A percentile compares a stretch with the other conserved stretches of the same genome.
phyloP scores from a whole-genome alignment of 2,113 vertebrate genomes.

The Nothocercus nigrocapillus region DNA sequence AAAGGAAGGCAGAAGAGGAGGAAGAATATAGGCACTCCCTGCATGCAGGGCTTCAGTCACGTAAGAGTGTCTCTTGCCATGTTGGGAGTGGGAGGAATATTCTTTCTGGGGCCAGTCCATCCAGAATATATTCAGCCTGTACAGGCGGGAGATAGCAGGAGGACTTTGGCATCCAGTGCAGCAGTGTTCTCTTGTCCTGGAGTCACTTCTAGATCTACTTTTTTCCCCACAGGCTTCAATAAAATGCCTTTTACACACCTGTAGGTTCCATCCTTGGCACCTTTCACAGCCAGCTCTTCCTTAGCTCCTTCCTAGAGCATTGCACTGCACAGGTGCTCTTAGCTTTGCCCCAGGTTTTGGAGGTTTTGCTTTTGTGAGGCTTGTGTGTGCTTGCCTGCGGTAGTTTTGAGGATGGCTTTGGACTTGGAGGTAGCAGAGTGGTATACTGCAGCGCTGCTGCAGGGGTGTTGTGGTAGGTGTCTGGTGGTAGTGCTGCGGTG shows the following conservation, averaged over 20 bases:
- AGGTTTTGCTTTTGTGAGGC: rapidly evolving
- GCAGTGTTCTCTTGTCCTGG: rapidly evolving
- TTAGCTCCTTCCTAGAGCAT: rapidly evolving
- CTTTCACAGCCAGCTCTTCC: rapidly evolving
- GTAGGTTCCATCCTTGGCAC: rapidly evolving
- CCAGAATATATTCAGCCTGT: rapidly evolving
- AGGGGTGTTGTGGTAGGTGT: too few species aligned
- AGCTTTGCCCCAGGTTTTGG: rapidly evolving
- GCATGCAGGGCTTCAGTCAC: too few species aligned
- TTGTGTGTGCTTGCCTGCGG: rapidly evolving
- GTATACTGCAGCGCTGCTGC: too few species aligned
- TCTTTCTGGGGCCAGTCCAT: too few species aligned
- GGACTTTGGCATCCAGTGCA: rapidly evolving
- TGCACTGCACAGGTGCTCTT: rapidly evolving
- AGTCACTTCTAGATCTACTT: rapidly evolving
- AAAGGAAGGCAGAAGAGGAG: too few species aligned
- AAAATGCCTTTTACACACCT: rapidly evolving
- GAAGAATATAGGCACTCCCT: too few species aligned
- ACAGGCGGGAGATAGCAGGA: rapidly evolving
- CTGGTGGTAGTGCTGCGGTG: too few species aligned
- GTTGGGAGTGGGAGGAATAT: too few species aligned
- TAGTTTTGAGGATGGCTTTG: rapidly evolving
- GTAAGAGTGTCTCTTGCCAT: too few species aligned
- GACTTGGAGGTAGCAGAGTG: too few species aligned
- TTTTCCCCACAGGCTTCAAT: rapidly evolving